These are phyloP conservation scores for Arizona elegans DNA, from an alignment of 2,113 vertebrate genomes.

Conservation along the genomic window DNA sequence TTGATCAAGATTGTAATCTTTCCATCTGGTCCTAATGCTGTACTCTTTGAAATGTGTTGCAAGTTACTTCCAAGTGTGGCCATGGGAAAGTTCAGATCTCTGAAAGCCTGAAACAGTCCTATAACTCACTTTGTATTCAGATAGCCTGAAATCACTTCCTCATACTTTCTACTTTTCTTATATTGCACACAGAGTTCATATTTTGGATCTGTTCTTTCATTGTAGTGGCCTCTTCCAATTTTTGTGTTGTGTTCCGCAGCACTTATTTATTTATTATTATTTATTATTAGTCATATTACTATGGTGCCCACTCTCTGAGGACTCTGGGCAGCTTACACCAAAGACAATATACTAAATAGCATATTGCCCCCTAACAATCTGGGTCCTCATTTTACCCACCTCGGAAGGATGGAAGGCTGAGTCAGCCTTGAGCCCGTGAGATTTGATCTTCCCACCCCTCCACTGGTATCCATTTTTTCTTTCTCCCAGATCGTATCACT, in stretches of 20 bases:
- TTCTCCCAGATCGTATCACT: neutral
- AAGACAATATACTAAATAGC: no score
- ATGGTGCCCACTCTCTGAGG: no score
- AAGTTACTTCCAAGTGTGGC: neutral
- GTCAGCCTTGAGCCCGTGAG: no score
- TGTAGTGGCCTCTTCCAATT: neutral
- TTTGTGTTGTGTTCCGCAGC: neutral
- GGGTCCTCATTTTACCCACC: no score
- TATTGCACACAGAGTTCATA: neutral
- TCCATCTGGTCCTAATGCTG: no score
- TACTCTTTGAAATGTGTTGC: neutral
- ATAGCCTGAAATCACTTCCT: neutral
- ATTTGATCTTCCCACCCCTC: neutral
- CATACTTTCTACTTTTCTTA: neutral
- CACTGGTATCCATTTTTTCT: neutral
- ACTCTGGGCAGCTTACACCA: no score
- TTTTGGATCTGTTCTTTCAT: neutral
- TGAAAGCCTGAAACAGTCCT: neutral
- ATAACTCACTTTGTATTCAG: neutral
- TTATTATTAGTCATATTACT: no score
- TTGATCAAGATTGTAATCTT: neutral
- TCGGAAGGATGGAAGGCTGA: no score
- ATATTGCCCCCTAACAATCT: no score
- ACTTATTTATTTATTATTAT: neutral
- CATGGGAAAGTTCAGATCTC: no score